Evolutionary conservation across 2,797 vertebrate species (phyloP).

Genomic region (Galago senegalensis): DNA sequence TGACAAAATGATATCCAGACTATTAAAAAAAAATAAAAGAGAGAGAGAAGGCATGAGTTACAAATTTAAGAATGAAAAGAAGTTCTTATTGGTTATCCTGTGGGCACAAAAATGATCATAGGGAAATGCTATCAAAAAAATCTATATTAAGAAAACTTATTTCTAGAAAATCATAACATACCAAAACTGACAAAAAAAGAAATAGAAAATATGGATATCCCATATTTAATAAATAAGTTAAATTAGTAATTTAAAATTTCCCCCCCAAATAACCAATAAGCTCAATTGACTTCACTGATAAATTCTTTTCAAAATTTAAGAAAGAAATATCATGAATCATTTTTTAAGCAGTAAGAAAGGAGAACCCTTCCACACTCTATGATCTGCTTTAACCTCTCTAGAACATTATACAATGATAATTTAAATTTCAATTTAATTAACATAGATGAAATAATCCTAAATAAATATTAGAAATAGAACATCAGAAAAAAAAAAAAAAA

Average conservation of each 20-base stretch:
- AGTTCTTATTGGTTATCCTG: background rate
- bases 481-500: background rate
- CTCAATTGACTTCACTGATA: background rate
- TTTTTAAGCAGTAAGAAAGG: background rate
- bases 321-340: background rate
- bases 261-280: background rate
- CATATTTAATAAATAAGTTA: background rate
- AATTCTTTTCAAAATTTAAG: background rate
- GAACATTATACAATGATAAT: conserved; percentile 6
- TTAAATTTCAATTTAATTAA: background rate
- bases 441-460: background rate
- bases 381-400: background rate
- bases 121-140: background rate
- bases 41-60: background rate
- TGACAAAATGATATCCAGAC: background rate
- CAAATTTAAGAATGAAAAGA: background rate
- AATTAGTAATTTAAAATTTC: background rate
- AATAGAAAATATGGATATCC: background rate
- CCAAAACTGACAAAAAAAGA: background rate
- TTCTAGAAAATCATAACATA: background rate
- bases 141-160: background rate
- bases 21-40: background rate
- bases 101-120: background rate
- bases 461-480: conserved; percentile 26
- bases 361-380: background rate